These are phyloP conservation scores for Nyctalus aviator DNA, from an alignment of 2,797 vertebrate genomes.

Conservation along the genomic window DNA sequence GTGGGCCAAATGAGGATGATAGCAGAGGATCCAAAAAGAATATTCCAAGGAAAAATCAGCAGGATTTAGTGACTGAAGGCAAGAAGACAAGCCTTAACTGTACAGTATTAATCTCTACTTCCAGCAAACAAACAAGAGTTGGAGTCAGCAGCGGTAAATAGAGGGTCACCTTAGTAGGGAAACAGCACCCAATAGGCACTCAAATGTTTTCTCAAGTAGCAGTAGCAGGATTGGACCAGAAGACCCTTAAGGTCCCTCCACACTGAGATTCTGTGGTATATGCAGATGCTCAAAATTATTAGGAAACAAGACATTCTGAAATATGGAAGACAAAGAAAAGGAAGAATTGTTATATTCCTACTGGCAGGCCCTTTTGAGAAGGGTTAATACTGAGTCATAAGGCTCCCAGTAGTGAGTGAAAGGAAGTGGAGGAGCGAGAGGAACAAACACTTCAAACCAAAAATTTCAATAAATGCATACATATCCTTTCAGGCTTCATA, in stretches of 20 bases:
- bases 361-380: slow-evolving; percentile 37
- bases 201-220: slow-evolving; percentile 50
- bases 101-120: slow-evolving; percentile 47
- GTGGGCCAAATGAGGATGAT: neutral
- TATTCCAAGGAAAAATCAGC: slow-evolving; percentile 31
- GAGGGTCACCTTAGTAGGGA: slow-evolving; percentile 9
- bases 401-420: neutral
- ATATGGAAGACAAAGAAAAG: slow-evolving; percentile 57
- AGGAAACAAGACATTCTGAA: slow-evolving; percentile 27
- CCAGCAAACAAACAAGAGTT: slow-evolving; percentile 40
- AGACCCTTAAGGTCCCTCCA: neutral
- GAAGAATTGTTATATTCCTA: neutral
- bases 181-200: neutral
- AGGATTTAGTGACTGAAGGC: slow-evolving; percentile 31
- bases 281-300: slow-evolving; percentile 1
- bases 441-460: slow-evolving; percentile 40
- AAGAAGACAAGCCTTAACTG: slow-evolving; percentile 31
- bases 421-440: neutral
- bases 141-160: neutral
- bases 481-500: slow-evolving; percentile 46
- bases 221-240: slow-evolving; percentile 29
- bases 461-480: slow-evolving; percentile 57
- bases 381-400: neutral
- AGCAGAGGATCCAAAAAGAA: slow-evolving; percentile 15
- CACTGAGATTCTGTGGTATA: neutral